These are phyloP conservation scores for Xiphophorus couchianus DNA, from an alignment of 2,113 vertebrate genomes.

Conservation along the genomic window DNA sequence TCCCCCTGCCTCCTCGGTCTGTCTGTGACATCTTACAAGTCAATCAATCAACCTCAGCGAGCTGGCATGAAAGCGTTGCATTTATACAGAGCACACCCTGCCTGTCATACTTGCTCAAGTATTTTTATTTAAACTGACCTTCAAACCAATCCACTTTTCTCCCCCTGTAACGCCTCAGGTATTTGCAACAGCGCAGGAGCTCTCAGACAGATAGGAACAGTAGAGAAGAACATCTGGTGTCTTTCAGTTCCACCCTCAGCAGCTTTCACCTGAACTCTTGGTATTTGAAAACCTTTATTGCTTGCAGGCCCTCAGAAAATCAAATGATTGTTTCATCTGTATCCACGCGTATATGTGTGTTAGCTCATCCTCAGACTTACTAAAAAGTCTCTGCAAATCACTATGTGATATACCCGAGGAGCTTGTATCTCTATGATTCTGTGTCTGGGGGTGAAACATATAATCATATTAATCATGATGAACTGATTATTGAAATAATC, in stretches of 20 bases:
- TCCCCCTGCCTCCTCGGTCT: slow-evolving; percentile 50
- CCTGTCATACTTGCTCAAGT: slow-evolving; percentile 78
- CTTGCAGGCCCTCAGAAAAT: slow-evolving; percentile 52
- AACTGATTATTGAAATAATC: too few species aligned
- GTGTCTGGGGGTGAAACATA: too few species aligned
- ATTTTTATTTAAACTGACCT: slow-evolving; percentile 82
- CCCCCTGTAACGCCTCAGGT: slow-evolving; percentile 58
- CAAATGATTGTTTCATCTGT: slow-evolving; percentile 50
- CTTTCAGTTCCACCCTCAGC: slow-evolving; percentile 68
- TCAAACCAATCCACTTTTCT: slow-evolving; percentile 76
- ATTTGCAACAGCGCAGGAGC: slow-evolving; percentile 59
- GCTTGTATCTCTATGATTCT: neutral
- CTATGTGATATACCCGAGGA: neutral
- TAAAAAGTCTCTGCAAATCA: neutral
- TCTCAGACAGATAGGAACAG: slow-evolving; percentile 45
- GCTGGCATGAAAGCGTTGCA: slow-evolving; percentile 76
- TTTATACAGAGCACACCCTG: slow-evolving; percentile 81
- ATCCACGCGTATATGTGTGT: slow-evolving; percentile 32
- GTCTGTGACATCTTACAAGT: slow-evolving; percentile 87
- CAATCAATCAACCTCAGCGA: slow-evolving; percentile 82
- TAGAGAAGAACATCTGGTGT: slow-evolving; percentile 69
- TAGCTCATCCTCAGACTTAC: slow-evolving; percentile 2
- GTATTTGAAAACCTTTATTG: slow-evolving; percentile 45
- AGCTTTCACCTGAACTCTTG: slow-evolving; percentile 57
- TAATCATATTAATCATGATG: too few species aligned